A percentile compares a stretch with the other conserved stretches of the same genome.
Evolutionary conservation across 2,797 vertebrate species (phyloP).

Genomic region (Lacerta bilineata): DNA sequence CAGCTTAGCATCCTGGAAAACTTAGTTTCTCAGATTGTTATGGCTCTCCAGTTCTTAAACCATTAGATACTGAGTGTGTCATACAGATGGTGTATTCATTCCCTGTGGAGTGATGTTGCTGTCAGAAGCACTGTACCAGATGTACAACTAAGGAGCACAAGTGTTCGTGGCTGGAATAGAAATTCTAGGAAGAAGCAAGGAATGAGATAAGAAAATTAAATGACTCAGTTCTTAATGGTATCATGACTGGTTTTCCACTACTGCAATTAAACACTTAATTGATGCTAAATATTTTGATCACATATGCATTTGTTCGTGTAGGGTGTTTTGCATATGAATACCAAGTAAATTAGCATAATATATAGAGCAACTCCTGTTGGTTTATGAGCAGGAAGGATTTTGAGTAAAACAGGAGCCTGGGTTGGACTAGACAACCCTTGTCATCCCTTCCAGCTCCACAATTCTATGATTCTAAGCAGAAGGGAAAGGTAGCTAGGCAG

Average conservation of each 20-base stretch:
- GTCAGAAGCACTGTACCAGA: slow-evolving; percentile 72
- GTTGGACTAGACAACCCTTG: no score
- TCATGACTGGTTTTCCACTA: slow-evolving; percentile 55
- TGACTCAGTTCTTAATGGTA: slow-evolving; percentile 60
- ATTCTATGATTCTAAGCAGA: no score
- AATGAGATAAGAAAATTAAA: slow-evolving; percentile 45
- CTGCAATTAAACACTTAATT: slow-evolving; percentile 59
- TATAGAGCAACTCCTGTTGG: background rate
- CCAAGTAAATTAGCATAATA: slow-evolving; percentile 8
- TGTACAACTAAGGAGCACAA: slow-evolving; percentile 67
- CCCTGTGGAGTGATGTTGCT: slow-evolving; percentile 67
- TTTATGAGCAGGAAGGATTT: background rate
- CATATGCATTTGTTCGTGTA: slow-evolving; percentile 35
- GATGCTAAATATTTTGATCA: slow-evolving; percentile 55
- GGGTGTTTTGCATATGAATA: slow-evolving; percentile 19
- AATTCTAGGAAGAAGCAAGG: slow-evolving; percentile 58
- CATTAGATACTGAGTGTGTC: slow-evolving; percentile 65
- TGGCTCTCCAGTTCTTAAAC: slow-evolving; percentile 59
- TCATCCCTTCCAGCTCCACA: no score
- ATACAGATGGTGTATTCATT: slow-evolving; percentile 70
- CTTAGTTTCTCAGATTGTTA: slow-evolving; percentile 51
- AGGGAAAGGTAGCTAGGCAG: no score
- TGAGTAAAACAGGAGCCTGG: background rate
- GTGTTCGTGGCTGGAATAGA: slow-evolving; percentile 59
- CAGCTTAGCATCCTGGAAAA: slow-evolving; percentile 55